phyloP scores from a whole-genome alignment of 2,888 invertebrate genomes.

The Nomada hirtipes region DNA sequence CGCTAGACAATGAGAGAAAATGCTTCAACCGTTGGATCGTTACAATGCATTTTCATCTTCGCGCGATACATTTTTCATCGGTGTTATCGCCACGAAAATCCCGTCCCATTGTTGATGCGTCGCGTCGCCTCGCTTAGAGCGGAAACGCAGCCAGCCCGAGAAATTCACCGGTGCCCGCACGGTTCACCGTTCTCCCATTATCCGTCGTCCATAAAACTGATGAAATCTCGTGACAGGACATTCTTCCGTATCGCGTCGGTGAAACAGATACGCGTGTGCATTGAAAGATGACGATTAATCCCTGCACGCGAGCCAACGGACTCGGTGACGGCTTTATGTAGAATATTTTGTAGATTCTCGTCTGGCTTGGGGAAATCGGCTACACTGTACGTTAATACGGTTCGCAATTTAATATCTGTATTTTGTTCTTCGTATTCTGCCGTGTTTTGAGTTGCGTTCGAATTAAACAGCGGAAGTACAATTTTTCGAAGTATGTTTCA shows the following conservation, averaged over 20 bases:
- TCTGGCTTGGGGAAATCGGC: neutral
- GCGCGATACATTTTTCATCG: slow-evolving; percentile 59
- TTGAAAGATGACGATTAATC: slow-evolving; percentile 52
- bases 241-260: slow-evolving; percentile 2
- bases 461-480: too few species aligned
- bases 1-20: slow-evolving; percentile 38
- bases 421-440: too few species aligned
- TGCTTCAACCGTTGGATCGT: slow-evolving; percentile 31
- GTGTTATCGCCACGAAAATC: slow-evolving; percentile 53
- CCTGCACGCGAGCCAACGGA: neutral
- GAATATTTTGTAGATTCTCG: neutral
- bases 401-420: neutral
- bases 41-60: slow-evolving; percentile 59
- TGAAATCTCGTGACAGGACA: slow-evolving; percentile 52
- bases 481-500: too few species aligned
- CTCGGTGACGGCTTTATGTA: neutral
- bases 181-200: slow-evolving; percentile 28
- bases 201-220: slow-evolving; percentile 57
- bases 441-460: too few species aligned
- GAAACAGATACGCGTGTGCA: slow-evolving; percentile 7
- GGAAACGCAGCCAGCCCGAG: slow-evolving; percentile 26
- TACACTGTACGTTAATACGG: neutral
- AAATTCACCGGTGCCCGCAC: slow-evolving; percentile 34
- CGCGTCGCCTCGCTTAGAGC: slow-evolving; percentile 18
- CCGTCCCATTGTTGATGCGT: slow-evolving; percentile 44